Evolutionary conservation across 30 jellyfish, hydroid and myxozoan species (phyloP).

Genomic region (Aurelia sp.): DNA sequence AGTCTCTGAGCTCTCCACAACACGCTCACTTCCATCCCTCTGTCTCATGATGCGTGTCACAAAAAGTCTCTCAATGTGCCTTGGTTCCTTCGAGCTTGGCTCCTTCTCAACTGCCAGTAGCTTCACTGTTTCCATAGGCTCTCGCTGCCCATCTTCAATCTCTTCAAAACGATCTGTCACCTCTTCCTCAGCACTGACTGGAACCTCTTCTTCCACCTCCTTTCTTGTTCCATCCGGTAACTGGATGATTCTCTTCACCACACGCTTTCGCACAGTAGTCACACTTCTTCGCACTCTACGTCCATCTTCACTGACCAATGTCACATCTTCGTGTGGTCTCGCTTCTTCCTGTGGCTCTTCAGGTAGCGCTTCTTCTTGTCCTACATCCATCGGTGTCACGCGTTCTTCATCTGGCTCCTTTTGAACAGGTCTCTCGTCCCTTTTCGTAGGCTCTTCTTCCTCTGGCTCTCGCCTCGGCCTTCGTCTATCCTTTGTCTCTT

Average conservation of each 20-base stretch:
- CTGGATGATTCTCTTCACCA: slow-evolving; percentile 73
- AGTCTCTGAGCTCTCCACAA: slow-evolving; percentile 84
- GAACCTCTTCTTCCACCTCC: slow-evolving; percentile 88
- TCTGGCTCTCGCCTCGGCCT: slow-evolving; percentile 11
- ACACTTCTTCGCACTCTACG: slow-evolving; percentile 58
- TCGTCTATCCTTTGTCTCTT: slow-evolving; percentile 2
- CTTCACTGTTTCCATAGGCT: not conserved
- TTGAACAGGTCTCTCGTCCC: not conserved
- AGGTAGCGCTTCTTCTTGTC: slow-evolving; percentile 28
- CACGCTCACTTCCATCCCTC: slow-evolving; percentile 80
- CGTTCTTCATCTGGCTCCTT: slow-evolving; percentile 17
- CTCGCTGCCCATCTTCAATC: slow-evolving; percentile 23
- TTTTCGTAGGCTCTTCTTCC: slow-evolving; percentile 4
- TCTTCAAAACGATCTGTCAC: slow-evolving; percentile 9
- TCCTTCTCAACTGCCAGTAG: not conserved
- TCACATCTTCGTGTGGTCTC: not conserved
- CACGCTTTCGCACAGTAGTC: slow-evolving; percentile 75
- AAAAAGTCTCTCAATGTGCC: slow-evolving; percentile 80
- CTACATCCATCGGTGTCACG: slow-evolving; percentile 43
- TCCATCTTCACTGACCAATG: slow-evolving; percentile 57
- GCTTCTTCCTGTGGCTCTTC: slow-evolving; percentile 15
- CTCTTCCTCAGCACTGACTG: slow-evolving; percentile 62
- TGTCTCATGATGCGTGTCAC: slow-evolving; percentile 79
- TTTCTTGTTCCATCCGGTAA: slow-evolving; percentile 83
- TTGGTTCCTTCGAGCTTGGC: slow-evolving; percentile 34